Conservation (phyloP, 2,888 invertebrate species). For the Leptopilina syphax region DNA sequence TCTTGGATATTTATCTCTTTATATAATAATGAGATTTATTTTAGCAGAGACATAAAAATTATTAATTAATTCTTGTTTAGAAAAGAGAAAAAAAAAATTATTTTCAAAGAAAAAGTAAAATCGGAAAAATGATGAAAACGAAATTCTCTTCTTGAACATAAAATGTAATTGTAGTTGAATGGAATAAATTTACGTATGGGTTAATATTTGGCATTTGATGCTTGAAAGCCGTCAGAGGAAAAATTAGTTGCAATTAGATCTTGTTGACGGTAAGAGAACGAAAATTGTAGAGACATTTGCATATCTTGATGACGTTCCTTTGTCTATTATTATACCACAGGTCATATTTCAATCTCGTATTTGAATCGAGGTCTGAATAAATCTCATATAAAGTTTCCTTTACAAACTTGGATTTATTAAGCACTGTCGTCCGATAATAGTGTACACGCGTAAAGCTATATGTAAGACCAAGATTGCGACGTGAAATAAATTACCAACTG, state of each 20-base stretch:
- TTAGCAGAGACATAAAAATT: too few relatives aligned
- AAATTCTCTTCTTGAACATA: neutral
- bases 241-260: slow-evolving; percentile 30
- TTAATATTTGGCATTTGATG: neutral
- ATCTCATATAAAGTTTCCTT: slow-evolving; percentile 36
- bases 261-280: slow-evolving; percentile 7
- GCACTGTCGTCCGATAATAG: slow-evolving; percentile 18
- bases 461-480: slow-evolving; percentile 32
- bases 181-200: too few relatives aligned
- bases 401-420: slow-evolving; percentile 32
- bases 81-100: too few relatives aligned
- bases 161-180: neutral
- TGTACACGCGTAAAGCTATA: slow-evolving; percentile 29
- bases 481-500: slow-evolving; percentile 34
- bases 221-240: neutral
- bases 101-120: too few relatives aligned
- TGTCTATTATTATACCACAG: slow-evolving; percentile 25
- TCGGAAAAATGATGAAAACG: too few relatives aligned
- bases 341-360: slow-evolving; percentile 25
- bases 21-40: too few relatives aligned
- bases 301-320: slow-evolving; percentile 31
- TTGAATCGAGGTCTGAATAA: slow-evolving; percentile 18
- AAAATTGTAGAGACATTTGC: slow-evolving; percentile 31
- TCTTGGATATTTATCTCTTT: too few relatives aligned
- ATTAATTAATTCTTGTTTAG: too few relatives aligned